Evolutionary conservation across 2,888 invertebrate species (phyloP), one percentile per base, ranked within the genome.

Genomic region (Stictocephala bisonia): DNA sequence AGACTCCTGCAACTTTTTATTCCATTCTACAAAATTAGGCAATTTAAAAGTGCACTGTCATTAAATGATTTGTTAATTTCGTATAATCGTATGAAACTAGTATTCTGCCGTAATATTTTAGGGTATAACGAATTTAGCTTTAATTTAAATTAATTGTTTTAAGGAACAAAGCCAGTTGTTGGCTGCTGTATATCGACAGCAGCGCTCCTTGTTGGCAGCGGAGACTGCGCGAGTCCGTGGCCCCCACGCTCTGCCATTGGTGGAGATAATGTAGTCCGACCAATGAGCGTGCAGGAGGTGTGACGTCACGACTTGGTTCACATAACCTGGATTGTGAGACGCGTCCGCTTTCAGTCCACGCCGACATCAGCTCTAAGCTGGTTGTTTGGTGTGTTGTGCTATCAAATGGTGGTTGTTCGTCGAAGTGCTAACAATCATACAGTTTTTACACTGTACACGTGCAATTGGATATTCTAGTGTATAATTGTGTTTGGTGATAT

Each of bases 381-480:
- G 70, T 73, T 20, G 22, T 26, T 24, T 48, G 58, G 58, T 56
- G 64, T 41, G 20, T 27, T 24, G 22, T 22, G 41, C 44, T 60
- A 26, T 74, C 75, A 74, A 76, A 78, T 78, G 78, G 77, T 78
- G 71, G 77, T 78, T 74, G 72, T 77, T 72, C 75, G 78, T 74
- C 77, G 78, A 70, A 76, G 76, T 72, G 76, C 75, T 58, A 77
- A 76, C 68, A 74, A 77, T 70, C 78, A 78, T 75, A 78, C 77
- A 70, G 74, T 78, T 76, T 78, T 78, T 75, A 77, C 77, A 74
- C 78, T 78, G 76, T 78, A 78, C 78, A 77, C 77, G 70, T 77
- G 72, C 75, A 77, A 77, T 73, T 78, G 78, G 78, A 78, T 78
- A 78, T 78, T 78, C 74, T 75, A 67, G 76, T 76, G 76, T 51